Evolutionary conservation across 2,113 vertebrate species (phyloP).

Genomic region (Scopus umbretta): DNA sequence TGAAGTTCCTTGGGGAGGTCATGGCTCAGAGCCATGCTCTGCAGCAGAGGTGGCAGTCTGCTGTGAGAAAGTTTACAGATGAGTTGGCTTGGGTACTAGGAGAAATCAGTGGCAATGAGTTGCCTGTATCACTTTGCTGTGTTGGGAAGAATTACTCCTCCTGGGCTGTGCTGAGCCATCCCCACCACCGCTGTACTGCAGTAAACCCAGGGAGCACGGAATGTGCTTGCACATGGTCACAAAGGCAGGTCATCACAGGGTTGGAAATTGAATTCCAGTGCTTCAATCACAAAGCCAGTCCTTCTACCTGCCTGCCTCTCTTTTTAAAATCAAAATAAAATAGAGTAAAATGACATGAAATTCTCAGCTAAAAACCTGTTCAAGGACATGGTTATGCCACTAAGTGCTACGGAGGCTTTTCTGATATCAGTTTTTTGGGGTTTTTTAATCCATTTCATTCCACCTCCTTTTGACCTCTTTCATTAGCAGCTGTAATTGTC

Average conservation of each 20-base stretch:
- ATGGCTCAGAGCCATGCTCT: background rate
- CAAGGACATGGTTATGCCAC: background rate
- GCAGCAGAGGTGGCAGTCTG: background rate
- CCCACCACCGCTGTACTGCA: background rate
- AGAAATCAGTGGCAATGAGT: background rate
- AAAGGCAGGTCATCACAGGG: background rate
- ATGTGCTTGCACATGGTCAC: fast-evolving
- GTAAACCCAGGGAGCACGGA: background rate
- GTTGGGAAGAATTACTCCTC: background rate
- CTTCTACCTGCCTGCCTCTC: background rate
- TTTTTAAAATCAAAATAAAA: slow-evolving; percentile 2
- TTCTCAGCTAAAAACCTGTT: background rate
- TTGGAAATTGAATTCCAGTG: background rate
- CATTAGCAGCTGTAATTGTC: slow-evolving; percentile 4
- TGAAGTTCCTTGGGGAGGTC: background rate
- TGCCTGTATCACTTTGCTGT: background rate
- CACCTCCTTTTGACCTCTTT: background rate
- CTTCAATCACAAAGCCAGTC: background rate
- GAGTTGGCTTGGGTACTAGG: background rate
- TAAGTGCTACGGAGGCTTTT: background rate
- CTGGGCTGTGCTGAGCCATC: background rate
- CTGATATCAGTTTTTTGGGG: background rate
- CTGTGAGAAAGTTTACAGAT: background rate
- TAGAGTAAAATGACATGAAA: background rate
- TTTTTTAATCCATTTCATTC: slow-evolving; percentile 1